Conservation (phyloP, 2,888 invertebrate species). For the Ectemnius lituratus region DNA sequence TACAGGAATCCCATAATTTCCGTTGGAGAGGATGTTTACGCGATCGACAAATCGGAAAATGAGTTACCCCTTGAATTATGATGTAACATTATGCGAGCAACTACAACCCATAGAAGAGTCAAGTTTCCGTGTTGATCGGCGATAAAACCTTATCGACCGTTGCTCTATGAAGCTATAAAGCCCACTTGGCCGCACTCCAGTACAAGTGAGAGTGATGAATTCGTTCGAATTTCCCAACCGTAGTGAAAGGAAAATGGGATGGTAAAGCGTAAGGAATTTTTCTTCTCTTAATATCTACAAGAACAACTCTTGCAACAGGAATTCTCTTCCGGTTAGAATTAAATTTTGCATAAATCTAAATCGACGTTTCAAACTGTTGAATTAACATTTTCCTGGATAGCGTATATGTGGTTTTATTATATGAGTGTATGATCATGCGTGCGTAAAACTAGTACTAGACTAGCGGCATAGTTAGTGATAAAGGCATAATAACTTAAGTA, state of each 20-base stretch:
- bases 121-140: conserved; percentile 3
- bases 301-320: no score
- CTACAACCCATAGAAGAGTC: not conserved
- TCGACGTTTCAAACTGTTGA: no score
- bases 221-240: no score
- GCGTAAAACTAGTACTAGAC: conserved; percentile 11
- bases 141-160: not conserved
- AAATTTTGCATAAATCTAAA: no score
- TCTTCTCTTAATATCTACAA: no score
- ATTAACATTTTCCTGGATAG: no score
- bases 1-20: not conserved
- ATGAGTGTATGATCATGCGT: conserved; percentile 16
- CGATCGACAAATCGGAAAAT: conserved; percentile 4
- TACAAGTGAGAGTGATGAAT: no score
- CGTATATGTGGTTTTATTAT: conserved; percentile 14
- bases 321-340: no score
- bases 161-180: no score
- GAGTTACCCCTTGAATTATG: not conserved
- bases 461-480: conserved; percentile 14
- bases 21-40: not conserved
- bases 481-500: conserved; percentile 5
- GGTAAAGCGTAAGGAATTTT: no score
- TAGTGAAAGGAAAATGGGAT: no score
- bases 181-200: no score
- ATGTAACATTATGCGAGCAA: conserved; percentile 1